Base-by-base conservation (phyloP, 2,113 vertebrate genomes). In the Dissostichus mawsoni region DNA sequence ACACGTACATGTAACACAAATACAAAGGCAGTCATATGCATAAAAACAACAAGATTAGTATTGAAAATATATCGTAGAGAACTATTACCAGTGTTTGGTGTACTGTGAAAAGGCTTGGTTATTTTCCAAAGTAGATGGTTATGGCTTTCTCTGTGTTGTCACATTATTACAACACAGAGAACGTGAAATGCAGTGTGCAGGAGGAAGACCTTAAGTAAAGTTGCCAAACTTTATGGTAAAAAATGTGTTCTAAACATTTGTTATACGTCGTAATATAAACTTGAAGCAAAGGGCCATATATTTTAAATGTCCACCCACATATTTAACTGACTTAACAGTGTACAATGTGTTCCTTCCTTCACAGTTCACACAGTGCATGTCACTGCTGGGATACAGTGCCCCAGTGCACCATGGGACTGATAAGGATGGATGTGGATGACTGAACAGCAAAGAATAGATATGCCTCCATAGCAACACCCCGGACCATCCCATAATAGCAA, bases 401-500 rank as follows among this genome's bases (percentile, higher is more conserved):
- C 61, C 52, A 9, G 41, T 50, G 47, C 84, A 76, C 18, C 18
- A 76, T 81, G 84, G 82, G 61, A 85, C 80, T 71, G 80, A 89
- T 85, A 87, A 55, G 70, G 67, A 74, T 76, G 71, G 69, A 84
- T 62, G 57, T 59, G 85, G 73, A 78, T 90, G 75, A 78, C 76
- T 76, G 74, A 67, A 75, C 68, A 81, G 58, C 76, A 87, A 75
- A 88, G 73, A 92, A 89, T 87, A 89, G 84, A 90, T 65, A 48
- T 48, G 67, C 68, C 63, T 61, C 91, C 81, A 83, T 87, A 77
- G 84, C 69, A 76, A 90, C 89, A 16, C 45, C 48, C 48, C 11
- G 4, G 11, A 20, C 66, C 65, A 88, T 81, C 84, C 91, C 89
- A 86, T 92, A 90, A 90, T 83, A 90, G 84, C 59, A 69, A 55